Evolutionary conservation across 2,888 invertebrate species (phyloP).

Genomic region (Apamea monoglypha): DNA sequence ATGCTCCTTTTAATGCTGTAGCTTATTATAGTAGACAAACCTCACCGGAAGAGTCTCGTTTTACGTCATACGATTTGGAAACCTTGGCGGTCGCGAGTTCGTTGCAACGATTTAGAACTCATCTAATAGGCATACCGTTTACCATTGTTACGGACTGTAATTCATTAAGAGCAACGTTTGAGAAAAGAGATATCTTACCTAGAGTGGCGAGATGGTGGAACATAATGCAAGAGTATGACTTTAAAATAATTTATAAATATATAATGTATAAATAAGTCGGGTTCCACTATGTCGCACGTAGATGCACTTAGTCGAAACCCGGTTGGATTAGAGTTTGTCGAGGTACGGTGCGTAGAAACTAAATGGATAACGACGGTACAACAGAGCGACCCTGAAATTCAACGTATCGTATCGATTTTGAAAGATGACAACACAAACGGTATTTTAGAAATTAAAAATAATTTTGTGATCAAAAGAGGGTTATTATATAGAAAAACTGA

Average conservation of each 20-base stretch:
- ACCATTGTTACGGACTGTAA: conserved; percentile 11
- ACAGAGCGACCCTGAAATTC: neutral
- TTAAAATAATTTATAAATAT: conserved; percentile 3
- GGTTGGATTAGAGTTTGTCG: no score
- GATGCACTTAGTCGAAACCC: no score
- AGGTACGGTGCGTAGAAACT: neutral
- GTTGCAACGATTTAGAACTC: neutral
- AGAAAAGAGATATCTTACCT: conserved; percentile 2
- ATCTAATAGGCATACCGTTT: neutral
- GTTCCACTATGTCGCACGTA: no score
- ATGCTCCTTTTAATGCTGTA: neutral
- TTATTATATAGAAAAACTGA: conserved; percentile 3
- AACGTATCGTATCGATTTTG: neutral
- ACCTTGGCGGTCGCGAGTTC: conserved; percentile 15
- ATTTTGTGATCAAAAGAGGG: conserved; percentile 17
- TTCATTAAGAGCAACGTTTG: no score
- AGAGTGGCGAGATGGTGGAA: neutral
- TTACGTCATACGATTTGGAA: conserved; percentile 3
- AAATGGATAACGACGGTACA: conserved; percentile 10
- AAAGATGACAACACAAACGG: neutral
- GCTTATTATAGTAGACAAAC: no score
- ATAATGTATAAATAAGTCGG: no score
- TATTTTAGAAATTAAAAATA: conserved; percentile 1
- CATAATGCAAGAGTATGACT: conserved; percentile 4
- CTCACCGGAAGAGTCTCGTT: no score